Conservation (phyloP, 2,113 vertebrate species). For the Trichechus manatus region DNA sequence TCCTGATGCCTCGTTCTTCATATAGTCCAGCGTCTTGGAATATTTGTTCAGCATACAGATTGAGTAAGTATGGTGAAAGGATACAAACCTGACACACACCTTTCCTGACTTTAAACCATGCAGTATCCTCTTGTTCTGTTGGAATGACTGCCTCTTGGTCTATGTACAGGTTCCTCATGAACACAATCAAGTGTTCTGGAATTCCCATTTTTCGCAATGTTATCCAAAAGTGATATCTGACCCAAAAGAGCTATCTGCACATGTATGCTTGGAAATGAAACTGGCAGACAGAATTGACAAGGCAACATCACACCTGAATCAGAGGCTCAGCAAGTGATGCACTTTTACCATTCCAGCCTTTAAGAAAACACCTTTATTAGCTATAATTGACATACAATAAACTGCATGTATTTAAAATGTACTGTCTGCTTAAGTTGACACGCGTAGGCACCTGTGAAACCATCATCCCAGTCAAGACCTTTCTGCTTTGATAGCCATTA, state of each 20-base stretch:
- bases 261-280: neutral
- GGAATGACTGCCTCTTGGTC: no score
- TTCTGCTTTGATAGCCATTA: neutral
- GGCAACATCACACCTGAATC: neutral
- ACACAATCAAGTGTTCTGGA: no score
- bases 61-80: no score
- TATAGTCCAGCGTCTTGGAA: no score
- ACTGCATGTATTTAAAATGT: neutral
- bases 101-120: no score
- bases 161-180: no score
- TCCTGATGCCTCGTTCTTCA: no score
- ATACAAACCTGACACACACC: no score
- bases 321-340: neutral
- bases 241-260: neutral
- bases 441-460: neutral
- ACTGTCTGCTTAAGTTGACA: neutral
- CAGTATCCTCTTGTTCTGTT: no score
- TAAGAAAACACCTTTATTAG: neutral
- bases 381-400: neutral
- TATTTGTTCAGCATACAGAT: no score
- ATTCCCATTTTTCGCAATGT: no score
- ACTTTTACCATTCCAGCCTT: neutral
- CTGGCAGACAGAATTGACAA: neutral
- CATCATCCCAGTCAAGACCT: neutral
- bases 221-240: neutral